Evolutionary conservation across 1,140 invertebrate species (phyloP), one percentile per base, ranked within the genome.

Genomic region (Caenorhabditis latens): DNA sequence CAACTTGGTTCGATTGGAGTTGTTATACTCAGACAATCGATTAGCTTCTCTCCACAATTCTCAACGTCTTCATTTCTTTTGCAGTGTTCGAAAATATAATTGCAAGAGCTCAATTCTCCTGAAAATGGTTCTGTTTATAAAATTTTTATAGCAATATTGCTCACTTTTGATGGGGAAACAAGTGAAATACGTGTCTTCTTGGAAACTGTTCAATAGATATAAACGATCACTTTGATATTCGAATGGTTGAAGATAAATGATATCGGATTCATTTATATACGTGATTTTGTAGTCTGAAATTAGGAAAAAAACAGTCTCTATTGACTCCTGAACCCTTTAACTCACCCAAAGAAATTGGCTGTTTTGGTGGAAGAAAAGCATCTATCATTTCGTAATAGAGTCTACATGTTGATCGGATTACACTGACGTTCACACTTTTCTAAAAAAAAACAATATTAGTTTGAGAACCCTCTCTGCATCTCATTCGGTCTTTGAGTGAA

Each of bases 281-380:
- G 61, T 63, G 9, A 63, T 11, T 63, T 63, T 63, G 61, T 63
- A 63, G 9, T 63, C 61, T 63, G 61, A 21, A 63, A 63, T 32
- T 63, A 21, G 2, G n/a, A n/a, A 32, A 32, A 32, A 13, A 11
- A 21, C 8, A 21, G 4, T 19, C 19, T 8, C 14, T n/a, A 6
- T 63, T 2, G 32, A 32, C 32, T 32, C 32, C 32, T 32, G 32
- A 32, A 32, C 32, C 40, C 14, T 24, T 21, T 7, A 4, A 0
- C 24, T 32, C 1, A 63, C 61, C 61, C 11, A 63, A 63, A 24
- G 61, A 32, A 0, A 32, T 7, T 4, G 61, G n/a, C 7, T 24
- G 61, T 11, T 11, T 4, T 3, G 0, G 11, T 13, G 61, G 61
- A 63, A 63, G 61, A 63, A 13, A 63, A 13, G 61, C 61, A 11